Conservation (phyloP, 2,797 vertebrate genomes). For the Parauchenoglanis ngamensis region DNA sequence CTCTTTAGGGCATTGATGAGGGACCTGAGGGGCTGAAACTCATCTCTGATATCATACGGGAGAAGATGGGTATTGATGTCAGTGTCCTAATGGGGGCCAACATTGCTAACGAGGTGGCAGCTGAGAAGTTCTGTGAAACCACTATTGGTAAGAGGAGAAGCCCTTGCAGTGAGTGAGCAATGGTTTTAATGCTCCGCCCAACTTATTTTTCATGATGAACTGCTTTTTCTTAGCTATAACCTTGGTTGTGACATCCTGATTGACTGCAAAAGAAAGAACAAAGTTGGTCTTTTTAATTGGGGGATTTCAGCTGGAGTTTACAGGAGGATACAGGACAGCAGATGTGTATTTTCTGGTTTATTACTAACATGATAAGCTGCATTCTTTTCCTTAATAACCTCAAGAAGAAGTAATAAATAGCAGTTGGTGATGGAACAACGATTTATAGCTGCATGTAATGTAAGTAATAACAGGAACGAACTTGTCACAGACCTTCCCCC, state of each 20-base stretch:
- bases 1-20: slow-evolving; percentile 86
- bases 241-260: not conserved
- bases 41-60: slow-evolving; percentile 90
- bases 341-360: not conserved
- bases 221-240: not conserved
- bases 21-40: slow-evolving; percentile 86
- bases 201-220: not conserved
- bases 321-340: too few relatives aligned
- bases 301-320: not conserved
- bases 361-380: not conserved
- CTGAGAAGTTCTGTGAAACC: slow-evolving; percentile 91
- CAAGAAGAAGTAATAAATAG: not conserved
- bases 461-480: not conserved
- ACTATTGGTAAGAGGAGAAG: slow-evolving; percentile 82
- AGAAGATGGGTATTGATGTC: slow-evolving; percentile 91
- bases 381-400: not conserved
- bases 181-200: not conserved
- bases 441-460: not conserved
- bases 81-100: slow-evolving; percentile 94
- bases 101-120: slow-evolving; percentile 89
- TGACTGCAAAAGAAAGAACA: not conserved
- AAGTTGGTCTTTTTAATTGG: not conserved
- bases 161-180: too few relatives aligned
- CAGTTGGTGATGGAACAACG: not conserved
- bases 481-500: not conserved